These are phyloP conservation scores for Pristiophorus japonicus DNA, from an alignment of 2,113 vertebrate species.

Conservation along the genomic window DNA sequence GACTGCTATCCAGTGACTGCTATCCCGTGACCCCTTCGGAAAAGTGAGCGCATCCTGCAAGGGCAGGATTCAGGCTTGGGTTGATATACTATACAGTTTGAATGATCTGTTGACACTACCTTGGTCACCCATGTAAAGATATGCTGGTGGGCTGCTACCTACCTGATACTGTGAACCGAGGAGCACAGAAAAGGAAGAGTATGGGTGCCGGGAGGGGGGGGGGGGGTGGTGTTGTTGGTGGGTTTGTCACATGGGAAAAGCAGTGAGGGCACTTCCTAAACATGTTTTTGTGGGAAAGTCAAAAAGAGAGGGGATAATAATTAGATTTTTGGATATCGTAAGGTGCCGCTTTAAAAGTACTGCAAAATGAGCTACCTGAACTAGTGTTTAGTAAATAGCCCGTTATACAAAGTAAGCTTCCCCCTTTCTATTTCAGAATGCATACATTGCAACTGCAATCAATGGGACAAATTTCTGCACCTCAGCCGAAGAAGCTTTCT, in stretches of 20 bases:
- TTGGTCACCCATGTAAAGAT: not conserved
- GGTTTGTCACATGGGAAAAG: not conserved
- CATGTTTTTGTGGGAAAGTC: not conserved
- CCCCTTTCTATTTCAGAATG: conserved; percentile 50
- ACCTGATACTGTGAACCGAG: not conserved
- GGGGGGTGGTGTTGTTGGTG: too few relatives aligned
- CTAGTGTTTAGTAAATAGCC: not conserved
- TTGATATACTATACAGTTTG: not conserved
- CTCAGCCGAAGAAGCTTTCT: conserved; percentile 55
- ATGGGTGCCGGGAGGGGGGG: not conserved
- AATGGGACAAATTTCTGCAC: conserved; percentile 66
- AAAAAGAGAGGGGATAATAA: not conserved
- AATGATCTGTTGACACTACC: not conserved
- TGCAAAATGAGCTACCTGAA: too few relatives aligned
- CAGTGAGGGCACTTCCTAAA: not conserved
- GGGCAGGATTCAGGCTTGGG: not conserved
- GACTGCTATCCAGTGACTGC: not conserved
- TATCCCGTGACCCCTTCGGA: not conserved
- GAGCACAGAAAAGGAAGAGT: not conserved
- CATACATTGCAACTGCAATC: conserved; percentile 56
- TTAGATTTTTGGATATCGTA: not conserved
- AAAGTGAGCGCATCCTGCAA: not conserved
- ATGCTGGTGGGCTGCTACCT: not conserved
- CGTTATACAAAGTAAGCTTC: not conserved
- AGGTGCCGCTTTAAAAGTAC: not conserved